A percentile compares a stretch with the other conserved stretches of the same genome.
phyloP scores from a whole-genome alignment of 2,797 vertebrate species.

The Hylomyscus alleni region DNA sequence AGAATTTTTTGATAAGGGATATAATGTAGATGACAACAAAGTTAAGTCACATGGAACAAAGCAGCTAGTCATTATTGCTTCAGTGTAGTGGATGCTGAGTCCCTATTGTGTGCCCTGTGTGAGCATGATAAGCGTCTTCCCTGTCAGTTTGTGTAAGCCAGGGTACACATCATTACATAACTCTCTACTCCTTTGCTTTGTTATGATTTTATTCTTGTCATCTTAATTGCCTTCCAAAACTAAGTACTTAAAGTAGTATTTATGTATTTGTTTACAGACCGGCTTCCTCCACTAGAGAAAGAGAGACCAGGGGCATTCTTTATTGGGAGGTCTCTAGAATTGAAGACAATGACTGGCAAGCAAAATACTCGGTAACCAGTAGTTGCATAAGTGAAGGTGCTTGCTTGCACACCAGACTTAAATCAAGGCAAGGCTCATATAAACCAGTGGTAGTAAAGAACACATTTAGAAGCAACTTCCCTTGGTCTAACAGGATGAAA shows the following conservation, averaged over 20 bases:
- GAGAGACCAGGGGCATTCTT: not conserved
- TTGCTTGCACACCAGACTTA: not conserved
- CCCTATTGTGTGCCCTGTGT: not conserved
- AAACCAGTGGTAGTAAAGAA: not conserved
- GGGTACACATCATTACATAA: not conserved
- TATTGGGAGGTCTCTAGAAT: not conserved
- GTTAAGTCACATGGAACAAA: not conserved
- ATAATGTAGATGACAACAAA: not conserved
- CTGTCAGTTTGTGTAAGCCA: not conserved
- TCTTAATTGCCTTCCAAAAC: constrained; percentile 28
- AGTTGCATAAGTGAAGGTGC: not conserved
- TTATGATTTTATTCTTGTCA: not conserved
- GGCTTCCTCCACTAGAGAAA: not conserved
- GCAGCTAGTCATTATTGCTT: not conserved
- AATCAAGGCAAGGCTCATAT: not conserved
- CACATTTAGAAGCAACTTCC: not conserved
- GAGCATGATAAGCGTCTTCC: not conserved
- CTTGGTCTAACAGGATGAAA: not conserved
- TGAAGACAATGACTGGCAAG: not conserved
- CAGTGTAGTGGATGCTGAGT: not conserved
- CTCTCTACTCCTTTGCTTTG: not conserved
- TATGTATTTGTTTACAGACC: not conserved
- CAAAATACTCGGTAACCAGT: constrained; percentile 29
- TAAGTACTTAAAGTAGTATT: not conserved
- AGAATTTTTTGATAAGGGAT: not conserved